A percentile compares a stretch with the other conserved stretches of the same genome.
Evolutionary conservation across 2,113 vertebrate genomes (phyloP).

Genomic region (Theropithecus gelada): DNA sequence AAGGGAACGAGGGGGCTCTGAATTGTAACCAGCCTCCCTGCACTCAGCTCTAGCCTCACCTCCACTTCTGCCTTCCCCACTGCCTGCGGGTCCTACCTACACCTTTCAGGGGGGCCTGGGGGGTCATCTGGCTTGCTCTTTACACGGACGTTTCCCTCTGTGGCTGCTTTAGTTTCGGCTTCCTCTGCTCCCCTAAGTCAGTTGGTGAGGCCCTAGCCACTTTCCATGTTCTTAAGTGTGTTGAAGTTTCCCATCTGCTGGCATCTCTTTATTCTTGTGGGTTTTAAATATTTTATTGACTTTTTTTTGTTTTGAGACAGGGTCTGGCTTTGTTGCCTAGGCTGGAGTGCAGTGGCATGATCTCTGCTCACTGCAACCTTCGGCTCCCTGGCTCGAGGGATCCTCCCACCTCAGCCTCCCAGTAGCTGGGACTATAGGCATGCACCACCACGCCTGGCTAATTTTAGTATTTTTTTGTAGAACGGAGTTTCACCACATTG

Average conservation of each 20-base stretch:
- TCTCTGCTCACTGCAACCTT: too few species aligned
- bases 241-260: slow-evolving; percentile 35
- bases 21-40: neutral
- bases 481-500: too few species aligned
- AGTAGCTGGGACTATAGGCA: too few species aligned
- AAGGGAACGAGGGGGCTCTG: neutral
- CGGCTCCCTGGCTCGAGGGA: too few species aligned
- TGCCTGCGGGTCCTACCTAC: neutral
- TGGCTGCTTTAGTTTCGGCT: neutral
- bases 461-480: too few species aligned
- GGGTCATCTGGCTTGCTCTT: neutral
- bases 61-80: neutral
- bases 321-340: too few species aligned
- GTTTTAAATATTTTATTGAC: slow-evolving; percentile 69
- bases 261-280: slow-evolving; percentile 47
- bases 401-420: too few species aligned
- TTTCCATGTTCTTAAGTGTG: neutral
- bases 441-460: too few species aligned
- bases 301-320: too few species aligned
- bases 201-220: neutral
- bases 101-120: neutral
- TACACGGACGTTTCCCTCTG: neutral
- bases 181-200: neutral
- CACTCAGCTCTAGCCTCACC: neutral
- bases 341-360: too few species aligned